These are phyloP conservation scores for Zosterops japonicus DNA, from an alignment of 2,113 vertebrate genomes.

Conservation along the genomic window DNA sequence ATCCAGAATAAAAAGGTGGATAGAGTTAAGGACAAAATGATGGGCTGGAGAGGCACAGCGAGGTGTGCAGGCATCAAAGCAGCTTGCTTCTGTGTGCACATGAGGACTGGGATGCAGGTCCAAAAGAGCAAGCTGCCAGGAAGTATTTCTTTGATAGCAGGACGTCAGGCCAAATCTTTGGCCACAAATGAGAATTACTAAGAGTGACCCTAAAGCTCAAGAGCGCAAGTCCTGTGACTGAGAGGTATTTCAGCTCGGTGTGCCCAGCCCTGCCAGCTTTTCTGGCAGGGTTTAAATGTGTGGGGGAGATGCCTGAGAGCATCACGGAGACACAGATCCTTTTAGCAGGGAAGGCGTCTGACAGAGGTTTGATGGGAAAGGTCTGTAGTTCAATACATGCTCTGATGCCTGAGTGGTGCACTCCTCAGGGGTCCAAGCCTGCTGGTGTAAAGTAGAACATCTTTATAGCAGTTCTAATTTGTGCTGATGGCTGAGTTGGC, in stretches of 20 bases:
- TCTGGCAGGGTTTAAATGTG: neutral
- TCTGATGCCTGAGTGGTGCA: neutral
- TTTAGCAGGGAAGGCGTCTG: neutral
- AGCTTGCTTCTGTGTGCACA: neutral
- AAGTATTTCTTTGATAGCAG: neutral
- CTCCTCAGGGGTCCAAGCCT: conserved; percentile 50
- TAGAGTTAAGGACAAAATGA: neutral
- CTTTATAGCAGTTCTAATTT: conserved; percentile 52
- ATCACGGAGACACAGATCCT: neutral
- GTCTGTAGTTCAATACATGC: conserved; percentile 32
- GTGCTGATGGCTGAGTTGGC: conserved; percentile 57
- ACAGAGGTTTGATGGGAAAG: conserved; percentile 19
- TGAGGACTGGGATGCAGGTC: fast-evolving
- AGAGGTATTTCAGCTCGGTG: neutral
- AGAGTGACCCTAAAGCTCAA: neutral
- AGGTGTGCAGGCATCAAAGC: fast-evolving
- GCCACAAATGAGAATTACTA: neutral
- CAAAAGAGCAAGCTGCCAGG: neutral
- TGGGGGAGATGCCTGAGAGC: neutral
- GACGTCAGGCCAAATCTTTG: neutral
- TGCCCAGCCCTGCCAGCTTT: neutral
- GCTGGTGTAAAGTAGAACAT: conserved; percentile 35
- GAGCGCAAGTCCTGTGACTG: neutral
- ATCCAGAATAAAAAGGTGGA: neutral
- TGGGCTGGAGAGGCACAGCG: fast-evolving